Evolutionary conservation across 2,113 vertebrate genomes (phyloP).

Genomic region (Peucedramus taeniatus): DNA sequence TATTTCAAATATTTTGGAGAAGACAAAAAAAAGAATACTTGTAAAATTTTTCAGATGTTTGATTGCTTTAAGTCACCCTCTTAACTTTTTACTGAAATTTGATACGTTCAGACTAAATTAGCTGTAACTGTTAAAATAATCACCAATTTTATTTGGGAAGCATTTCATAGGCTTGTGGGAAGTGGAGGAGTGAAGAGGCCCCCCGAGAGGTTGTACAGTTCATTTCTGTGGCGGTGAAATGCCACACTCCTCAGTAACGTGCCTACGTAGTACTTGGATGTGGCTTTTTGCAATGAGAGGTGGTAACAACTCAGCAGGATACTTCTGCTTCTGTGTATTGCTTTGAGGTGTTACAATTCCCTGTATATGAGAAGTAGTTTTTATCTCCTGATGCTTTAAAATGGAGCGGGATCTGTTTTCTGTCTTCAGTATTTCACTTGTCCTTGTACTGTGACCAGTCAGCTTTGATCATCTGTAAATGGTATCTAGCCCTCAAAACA

Average conservation of each 20-base stretch:
- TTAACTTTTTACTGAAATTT: background rate
- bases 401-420: background rate
- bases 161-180: background rate
- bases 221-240: background rate
- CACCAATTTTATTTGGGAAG: background rate
- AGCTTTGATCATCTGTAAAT: background rate
- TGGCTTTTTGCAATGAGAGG: background rate
- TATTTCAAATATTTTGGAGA: background rate
- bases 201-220: background rate
- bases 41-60: background rate
- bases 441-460: background rate
- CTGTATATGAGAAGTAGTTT: background rate
- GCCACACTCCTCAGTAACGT: background rate
- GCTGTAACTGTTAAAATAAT: background rate
- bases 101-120: background rate
- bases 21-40: background rate
- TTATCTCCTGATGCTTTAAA: background rate
- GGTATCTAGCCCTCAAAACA: background rate
- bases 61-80: background rate
- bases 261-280: background rate
- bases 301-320: background rate
- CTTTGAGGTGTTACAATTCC: background rate
- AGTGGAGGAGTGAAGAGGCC: background rate
- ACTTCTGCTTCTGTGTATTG: background rate
- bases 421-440: background rate